Base-by-base conservation (phyloP, 2,888 invertebrate species). In the Tyria jacobaeae region DNA sequence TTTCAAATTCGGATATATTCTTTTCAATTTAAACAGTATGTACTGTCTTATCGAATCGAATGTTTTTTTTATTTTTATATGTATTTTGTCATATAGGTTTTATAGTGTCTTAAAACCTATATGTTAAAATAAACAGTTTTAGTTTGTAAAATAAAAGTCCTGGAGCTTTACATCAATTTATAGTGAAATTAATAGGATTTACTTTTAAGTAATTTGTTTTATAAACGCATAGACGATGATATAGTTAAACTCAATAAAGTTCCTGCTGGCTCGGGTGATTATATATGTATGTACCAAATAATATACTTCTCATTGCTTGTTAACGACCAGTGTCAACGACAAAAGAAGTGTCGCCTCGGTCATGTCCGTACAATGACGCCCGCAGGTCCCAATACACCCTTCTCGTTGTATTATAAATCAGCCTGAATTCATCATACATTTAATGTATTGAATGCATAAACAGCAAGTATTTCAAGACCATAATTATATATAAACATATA, bases 381-480 rank as follows among this genome's bases (percentile, higher is more conserved):
- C 50, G 48, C 41, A 60, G 69, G 35, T 56, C 63, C 65, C 64
- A 58, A 70, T 69, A 71, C 60, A 62, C 67, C 56, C 62, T 61
- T 75, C 76, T 75, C 75, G 78, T 70, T 77, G 80, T 68, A 80
- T 80, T 67, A 64, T 68, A 78, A 82, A 79, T 78, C 53, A 47
- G 62, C 64, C 59, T 66, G 68, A 69, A 74, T 77, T 68, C 41
- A n/a, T 54, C 52, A 68, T 65, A 27, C 60, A 62, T 73, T 57
- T 41, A 60, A 63, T 61, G 66, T 59, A 53, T 55, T 60, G 51
- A 63, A 68, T 67, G 27, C 47, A 54, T 67, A 53, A 59, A 48
- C 35, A 51, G 31, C 47, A 24, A 7, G 35, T 48, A 34, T 57
- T 57, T 21, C 24, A 50, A 39, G 17, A 31, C 5, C 15, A 31